Base-by-base conservation (phyloP, 2,888 invertebrate genomes). In the Agrochola litura region DNA sequence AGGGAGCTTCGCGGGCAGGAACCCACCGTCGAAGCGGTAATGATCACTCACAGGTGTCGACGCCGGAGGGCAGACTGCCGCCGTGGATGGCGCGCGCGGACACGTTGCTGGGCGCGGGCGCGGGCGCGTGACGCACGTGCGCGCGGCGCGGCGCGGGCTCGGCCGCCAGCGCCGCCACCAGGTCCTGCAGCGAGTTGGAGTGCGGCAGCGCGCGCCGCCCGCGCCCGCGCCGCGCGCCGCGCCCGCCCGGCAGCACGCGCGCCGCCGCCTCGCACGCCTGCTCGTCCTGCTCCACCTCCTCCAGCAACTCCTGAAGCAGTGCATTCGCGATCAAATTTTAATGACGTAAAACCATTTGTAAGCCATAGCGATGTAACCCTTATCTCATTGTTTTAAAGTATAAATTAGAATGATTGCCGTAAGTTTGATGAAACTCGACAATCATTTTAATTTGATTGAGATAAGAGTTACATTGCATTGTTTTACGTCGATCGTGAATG, bases 281-380 rank as follows among this genome's bases (percentile, higher is more conserved):
- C 91, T 98, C 98, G 94, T 98, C 98, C 91, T 98, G 98, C 93
- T 98, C 98, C 86, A 97, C 98, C 93, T 98, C 97, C 91, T 98
- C 97, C 86, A 98, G 96, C 92, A 98, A 97, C 95, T 98, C 97
- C 98, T 98, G 92, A 16, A 68, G n/a, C 22, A 19, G 52, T 8
- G 22, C 37, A 41, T 58, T 41, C n/a, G n/a, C 16, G 4, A 58
- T 41, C 37, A n/a, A 1, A 68, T 41, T 68, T 58, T 6, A 41
- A 56, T 58, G 10, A 68, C 37, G 16, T 41, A 16, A 1, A 56
- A 37, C 37, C 0, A 16, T 54, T 30, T 12, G 12, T 1, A 30
- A 14, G 66, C 14, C 22, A 22, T 30, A 37, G 22, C 16, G 12
- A 30, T 66, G 46, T 46, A 12, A 66, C 19, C 6, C 2, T 30